phyloP scores from a whole-genome alignment of 2,113 vertebrate species.

The Ranitomeya imitator region DNA sequence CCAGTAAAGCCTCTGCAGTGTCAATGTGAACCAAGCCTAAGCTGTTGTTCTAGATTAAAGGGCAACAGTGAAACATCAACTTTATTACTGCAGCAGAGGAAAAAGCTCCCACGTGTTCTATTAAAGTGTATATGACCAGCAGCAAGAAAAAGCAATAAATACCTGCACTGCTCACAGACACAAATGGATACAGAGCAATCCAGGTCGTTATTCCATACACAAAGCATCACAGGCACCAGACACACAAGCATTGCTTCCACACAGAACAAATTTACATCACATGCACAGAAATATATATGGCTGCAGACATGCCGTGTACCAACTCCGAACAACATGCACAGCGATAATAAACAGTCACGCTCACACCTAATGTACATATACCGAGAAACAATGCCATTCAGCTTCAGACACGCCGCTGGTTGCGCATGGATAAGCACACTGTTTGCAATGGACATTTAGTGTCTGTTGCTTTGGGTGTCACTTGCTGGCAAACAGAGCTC shows the following conservation, averaged over 20 bases:
- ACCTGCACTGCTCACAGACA: constrained; percentile 47
- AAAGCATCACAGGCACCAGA: constrained; percentile 19
- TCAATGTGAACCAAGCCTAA: too few relatives aligned
- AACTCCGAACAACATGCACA: constrained; percentile 2
- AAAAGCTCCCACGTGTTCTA: constrained; percentile 34
- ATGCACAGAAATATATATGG: constrained; percentile 38
- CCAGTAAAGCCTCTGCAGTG: too few relatives aligned
- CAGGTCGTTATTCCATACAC: constrained; percentile 35
- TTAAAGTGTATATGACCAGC: constrained; percentile 12
- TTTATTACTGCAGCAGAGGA: constrained; percentile 7
- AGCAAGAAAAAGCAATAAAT: constrained; percentile 54
- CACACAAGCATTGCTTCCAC: constrained; percentile 33
- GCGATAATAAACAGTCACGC: background rate
- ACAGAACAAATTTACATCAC: constrained; percentile 10
- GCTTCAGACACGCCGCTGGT: constrained; percentile 22
- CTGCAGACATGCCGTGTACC: constrained; percentile 33
- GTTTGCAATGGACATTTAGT: constrained; percentile 47
- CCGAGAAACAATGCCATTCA: background rate
- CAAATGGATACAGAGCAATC: constrained; percentile 41
- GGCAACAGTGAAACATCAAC: background rate
- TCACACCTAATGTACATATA: background rate
- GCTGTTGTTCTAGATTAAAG: background rate
- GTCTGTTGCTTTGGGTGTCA: constrained; percentile 58
- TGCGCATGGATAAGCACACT: constrained; percentile 49
- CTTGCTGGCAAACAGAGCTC: constrained; percentile 72